These are phyloP conservation scores for Spea bombifrons DNA, from an alignment of 2,113 vertebrate species.

Conservation along the genomic window DNA sequence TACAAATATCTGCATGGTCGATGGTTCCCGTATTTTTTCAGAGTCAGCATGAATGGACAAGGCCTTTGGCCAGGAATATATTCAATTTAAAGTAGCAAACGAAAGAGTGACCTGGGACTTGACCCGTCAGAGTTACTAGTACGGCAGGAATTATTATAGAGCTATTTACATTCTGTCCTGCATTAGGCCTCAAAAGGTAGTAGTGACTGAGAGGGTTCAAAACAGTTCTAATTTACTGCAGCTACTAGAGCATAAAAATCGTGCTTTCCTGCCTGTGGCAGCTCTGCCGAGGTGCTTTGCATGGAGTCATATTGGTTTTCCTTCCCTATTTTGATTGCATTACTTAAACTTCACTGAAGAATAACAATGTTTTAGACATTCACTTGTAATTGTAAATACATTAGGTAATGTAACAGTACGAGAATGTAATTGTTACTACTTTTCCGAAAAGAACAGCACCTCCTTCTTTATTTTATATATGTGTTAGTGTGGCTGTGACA, in stretches of 20 bases:
- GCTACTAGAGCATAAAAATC: neutral
- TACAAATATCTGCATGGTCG: no score
- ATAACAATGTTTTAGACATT: constrained; percentile 8
- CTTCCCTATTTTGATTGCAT: constrained; percentile 3
- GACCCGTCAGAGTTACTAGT: constrained; percentile 7
- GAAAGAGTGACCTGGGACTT: constrained; percentile 6
- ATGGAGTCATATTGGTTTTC: constrained; percentile 20
- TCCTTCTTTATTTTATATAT: no score
- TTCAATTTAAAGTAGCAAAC: neutral
- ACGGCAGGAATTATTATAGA: neutral
- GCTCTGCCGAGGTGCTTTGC: neutral
- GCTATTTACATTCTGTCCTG: constrained; percentile 16
- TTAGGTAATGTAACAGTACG: no score
- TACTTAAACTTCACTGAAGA: constrained; percentile 32
- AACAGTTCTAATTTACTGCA: constrained; percentile 25
- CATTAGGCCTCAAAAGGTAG: constrained; percentile 30
- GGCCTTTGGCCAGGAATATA: neutral
- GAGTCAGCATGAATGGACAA: neutral
- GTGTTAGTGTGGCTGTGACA: no score
- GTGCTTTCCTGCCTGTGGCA: constrained; percentile 21
- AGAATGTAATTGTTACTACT: no score
- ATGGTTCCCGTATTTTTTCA: neutral
- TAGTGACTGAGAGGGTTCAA: constrained; percentile 7
- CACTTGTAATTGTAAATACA: constrained; percentile 4
- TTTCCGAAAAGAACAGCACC: no score